These are phyloP conservation scores for Tineola bisselliella DNA, from an alignment of 2,888 invertebrate genomes.

Conservation along the genomic window DNA sequence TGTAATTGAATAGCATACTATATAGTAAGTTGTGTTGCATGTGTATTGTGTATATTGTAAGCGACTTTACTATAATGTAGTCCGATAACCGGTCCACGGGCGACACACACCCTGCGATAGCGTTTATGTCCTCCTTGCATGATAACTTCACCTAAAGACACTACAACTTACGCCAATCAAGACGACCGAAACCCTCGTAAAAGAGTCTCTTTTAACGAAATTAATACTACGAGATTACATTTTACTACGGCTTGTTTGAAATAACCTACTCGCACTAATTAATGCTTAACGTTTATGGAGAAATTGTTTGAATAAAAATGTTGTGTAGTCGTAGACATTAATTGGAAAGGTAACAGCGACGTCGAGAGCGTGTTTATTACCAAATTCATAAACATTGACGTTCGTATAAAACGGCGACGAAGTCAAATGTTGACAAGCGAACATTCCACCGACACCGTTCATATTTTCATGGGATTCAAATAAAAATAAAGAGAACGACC, in stretches of 20 bases:
- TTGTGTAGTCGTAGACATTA: conserved; percentile 20
- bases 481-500: conserved; percentile 63
- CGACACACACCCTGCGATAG: conserved; percentile 38
- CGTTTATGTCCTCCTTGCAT: conserved; percentile 51
- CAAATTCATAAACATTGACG: conserved; percentile 65
- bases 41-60: neutral
- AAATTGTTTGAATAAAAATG: neutral
- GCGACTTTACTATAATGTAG: conserved; percentile 25
- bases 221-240: conserved; percentile 45
- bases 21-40: no score
- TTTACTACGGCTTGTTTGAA: conserved; percentile 33
- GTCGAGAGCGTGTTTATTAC: conserved; percentile 50
- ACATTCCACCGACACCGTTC: conserved; percentile 46
- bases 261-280: conserved; percentile 48
- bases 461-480: conserved; percentile 65
- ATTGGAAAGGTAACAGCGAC: conserved; percentile 44
- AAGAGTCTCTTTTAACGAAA: conserved; percentile 47
- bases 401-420: conserved; percentile 46
- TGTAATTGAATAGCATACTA: no score
- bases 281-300: conserved; percentile 33
- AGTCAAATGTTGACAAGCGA: conserved; percentile 42
- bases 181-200: conserved; percentile 36
- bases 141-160: conserved; percentile 45
- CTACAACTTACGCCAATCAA: conserved; percentile 39
- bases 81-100: conserved; percentile 31